Evolutionary conservation across 2,797 vertebrate species (phyloP).

Genomic region (Bovichtus variegatus): DNA sequence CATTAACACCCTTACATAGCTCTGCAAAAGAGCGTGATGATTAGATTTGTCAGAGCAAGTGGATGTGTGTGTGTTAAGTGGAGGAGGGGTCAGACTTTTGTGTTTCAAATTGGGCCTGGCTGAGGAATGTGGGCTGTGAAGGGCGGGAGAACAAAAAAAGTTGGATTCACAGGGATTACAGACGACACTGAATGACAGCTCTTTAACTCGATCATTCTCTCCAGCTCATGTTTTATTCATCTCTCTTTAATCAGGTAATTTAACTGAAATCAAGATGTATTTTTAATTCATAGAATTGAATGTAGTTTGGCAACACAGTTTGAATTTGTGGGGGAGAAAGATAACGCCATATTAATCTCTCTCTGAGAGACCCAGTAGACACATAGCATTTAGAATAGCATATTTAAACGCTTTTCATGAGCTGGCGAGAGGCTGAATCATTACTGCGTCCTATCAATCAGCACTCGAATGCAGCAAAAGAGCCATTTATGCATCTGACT

Average conservation of each 20-base stretch:
- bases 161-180: constrained; percentile 61
- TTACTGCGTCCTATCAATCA: constrained; percentile 44
- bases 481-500: constrained; percentile 48
- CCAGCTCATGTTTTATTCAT: constrained; percentile 61
- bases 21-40: constrained; percentile 26
- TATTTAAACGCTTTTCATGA: constrained; percentile 36
- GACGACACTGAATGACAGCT: constrained; percentile 52
- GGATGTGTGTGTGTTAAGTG: constrained; percentile 35
- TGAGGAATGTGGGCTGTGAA: constrained; percentile 72
- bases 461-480: constrained; percentile 26
- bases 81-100: constrained; percentile 70
- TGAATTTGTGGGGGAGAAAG: not conserved
- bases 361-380: constrained; percentile 14
- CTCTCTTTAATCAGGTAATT: constrained; percentile 45
- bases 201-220: constrained; percentile 44
- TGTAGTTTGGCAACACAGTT: constrained; percentile 37
- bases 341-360: not conserved
- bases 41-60: constrained; percentile 28
- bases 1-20: constrained; percentile 27
- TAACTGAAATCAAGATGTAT: constrained; percentile 55
- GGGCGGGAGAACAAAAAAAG: constrained; percentile 64
- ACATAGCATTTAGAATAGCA: constrained; percentile 12
- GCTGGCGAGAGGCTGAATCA: constrained; percentile 36
- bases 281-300: constrained; percentile 21
- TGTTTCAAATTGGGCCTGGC: constrained; percentile 63